phyloP scores from a whole-genome alignment of 1,140 invertebrate genomes.

The Procambarus virginalis region DNA sequence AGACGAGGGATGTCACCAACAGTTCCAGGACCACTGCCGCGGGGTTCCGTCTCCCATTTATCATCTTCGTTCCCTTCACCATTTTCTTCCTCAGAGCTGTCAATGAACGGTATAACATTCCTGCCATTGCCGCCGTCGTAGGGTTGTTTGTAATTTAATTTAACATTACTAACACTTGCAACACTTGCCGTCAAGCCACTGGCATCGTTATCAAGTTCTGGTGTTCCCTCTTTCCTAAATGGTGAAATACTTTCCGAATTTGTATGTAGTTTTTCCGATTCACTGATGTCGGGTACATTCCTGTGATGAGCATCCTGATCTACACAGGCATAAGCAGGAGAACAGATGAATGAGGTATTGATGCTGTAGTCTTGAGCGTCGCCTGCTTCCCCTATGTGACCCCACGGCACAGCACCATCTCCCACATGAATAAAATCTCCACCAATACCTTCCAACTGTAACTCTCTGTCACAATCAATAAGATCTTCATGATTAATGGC shows the following conservation, averaged over 20 bases:
- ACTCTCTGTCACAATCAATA: slow-evolving; percentile 3
- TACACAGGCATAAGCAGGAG: background rate
- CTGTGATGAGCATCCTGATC: too few species aligned
- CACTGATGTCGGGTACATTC: too few species aligned
- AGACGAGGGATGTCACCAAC: background rate
- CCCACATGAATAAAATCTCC: background rate
- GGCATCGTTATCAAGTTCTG: background rate
- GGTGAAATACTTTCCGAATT: too few species aligned
- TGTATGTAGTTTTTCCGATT: too few species aligned
- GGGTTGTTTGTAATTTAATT: background rate
- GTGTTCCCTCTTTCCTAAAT: background rate
- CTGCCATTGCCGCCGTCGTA: background rate
- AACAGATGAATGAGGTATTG: background rate
- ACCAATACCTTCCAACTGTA: background rate
- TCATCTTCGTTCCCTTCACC: slow-evolving; percentile 30
- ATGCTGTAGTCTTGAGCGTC: background rate
- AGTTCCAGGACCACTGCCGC: slow-evolving; percentile 35
- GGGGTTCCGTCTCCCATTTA: slow-evolving; percentile 53
- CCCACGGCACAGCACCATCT: background rate
- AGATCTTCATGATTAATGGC: slow-evolving; percentile 30
- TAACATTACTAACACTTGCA: background rate
- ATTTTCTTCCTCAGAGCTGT: background rate
- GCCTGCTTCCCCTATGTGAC: background rate
- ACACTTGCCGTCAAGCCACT: background rate
- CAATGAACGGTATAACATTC: background rate